Base-by-base conservation (phyloP, 2,888 invertebrate species). In the Cantharis rustica region DNA sequence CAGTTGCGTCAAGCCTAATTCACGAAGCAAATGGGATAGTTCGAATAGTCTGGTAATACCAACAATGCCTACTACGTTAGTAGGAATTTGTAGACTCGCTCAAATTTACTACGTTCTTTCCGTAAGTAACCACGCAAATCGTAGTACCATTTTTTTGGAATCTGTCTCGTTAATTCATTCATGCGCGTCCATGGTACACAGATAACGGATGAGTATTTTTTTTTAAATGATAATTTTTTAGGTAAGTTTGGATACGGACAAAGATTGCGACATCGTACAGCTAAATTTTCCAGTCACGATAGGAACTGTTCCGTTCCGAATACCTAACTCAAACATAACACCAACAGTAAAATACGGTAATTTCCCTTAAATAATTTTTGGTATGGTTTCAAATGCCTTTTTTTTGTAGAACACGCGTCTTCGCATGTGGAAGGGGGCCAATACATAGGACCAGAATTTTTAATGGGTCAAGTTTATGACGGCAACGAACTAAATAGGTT, bases 391-490 rank as follows among this genome's bases (percentile, higher is more conserved):
- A 27, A 73, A 62, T 68, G 27, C 68, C n/a, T 64, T 71, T 69
- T 72, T 31, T 72, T 85, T 87, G 4, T 86, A 95, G 94, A 94
- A 84, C 91, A 91, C 76, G 93, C 93, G 23, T 92, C 91, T 75
- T 91, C 93, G 68, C 92, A 93, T 82, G 93, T 94, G 0, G 95
- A 95, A 87, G 95, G 94, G 11, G 95, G 95, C 1, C 91, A 92
- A 87, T 95, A 94, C 88, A 91, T 93, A 68, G 93, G 93, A 16
- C 94, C 94, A 0, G 94, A 95, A 87, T 95, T 95, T 86, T 91
- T 94, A 72, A 87, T 95, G 70, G 94, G 94, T 1, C 94, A 95
- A 87, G 95, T 95, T 4, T 94, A 95, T 85, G 94, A 94, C 85
- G 94, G 94, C 16, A 91, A 90, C 20, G 90, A 90, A 73, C 61